Conservation (phyloP, 2,888 invertebrate species). For the Erebia ligea region DNA sequence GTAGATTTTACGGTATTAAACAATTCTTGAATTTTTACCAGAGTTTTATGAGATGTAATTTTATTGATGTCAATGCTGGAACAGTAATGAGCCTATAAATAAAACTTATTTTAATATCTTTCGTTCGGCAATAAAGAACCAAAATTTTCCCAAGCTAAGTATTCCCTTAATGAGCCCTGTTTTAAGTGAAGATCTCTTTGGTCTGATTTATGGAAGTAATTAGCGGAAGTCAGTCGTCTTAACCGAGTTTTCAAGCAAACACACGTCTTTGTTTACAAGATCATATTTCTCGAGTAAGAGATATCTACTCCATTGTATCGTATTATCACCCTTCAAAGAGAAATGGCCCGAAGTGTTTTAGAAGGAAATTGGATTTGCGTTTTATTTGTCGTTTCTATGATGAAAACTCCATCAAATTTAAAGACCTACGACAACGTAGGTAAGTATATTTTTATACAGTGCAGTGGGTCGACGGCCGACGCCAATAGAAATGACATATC, state of each 20-base stretch:
- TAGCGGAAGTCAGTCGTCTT: constrained; percentile 5
- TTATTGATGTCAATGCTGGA: no score
- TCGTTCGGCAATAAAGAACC: constrained; percentile 7
- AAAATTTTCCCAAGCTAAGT: constrained; percentile 2
- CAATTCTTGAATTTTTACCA: no score
- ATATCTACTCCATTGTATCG: constrained; percentile 2
- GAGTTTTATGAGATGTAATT: no score
- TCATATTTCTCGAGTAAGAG: constrained; percentile 16
- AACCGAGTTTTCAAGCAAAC: constrained; percentile 10
- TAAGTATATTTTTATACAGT: no score
- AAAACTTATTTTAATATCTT: not conserved
- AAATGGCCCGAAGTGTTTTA: not conserved
- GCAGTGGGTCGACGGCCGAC: no score
- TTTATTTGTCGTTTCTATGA: not conserved
- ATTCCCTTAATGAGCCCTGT: constrained; percentile 11
- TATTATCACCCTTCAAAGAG: not conserved
- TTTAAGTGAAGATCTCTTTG: constrained; percentile 4
- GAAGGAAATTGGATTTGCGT: not conserved
- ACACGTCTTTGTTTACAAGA: constrained; percentile 21
- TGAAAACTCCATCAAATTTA: no score
- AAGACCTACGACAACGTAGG: no score
- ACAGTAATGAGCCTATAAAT: not conserved
- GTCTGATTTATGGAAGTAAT: constrained; percentile 15
- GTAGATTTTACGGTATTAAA: no score
- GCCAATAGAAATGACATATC: no score